These are phyloP conservation scores for Bubo blakistoni DNA, from an alignment of 2,113 vertebrate genomes.

Conservation along the genomic window DNA sequence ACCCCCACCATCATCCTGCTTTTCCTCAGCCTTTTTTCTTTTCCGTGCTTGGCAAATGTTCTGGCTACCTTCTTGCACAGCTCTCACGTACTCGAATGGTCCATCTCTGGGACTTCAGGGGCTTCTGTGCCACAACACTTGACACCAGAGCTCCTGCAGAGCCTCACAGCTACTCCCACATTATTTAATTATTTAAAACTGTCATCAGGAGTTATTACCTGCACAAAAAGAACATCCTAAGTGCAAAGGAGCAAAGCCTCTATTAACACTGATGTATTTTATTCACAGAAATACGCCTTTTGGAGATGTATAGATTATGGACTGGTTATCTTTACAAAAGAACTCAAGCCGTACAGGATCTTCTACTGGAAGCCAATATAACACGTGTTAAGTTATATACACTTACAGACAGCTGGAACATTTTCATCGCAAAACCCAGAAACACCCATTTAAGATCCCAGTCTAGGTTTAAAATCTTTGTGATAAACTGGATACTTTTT, in stretches of 20 bases:
- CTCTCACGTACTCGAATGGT: rapidly evolving
- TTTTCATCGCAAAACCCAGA: not conserved
- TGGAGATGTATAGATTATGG: not conserved
- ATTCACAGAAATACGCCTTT: not conserved
- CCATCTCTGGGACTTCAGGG: not conserved
- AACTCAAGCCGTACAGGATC: not conserved
- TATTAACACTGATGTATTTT: not conserved
- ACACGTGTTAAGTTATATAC: rapidly evolving
- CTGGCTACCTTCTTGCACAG: not conserved
- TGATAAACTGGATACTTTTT: not conserved
- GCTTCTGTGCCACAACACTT: not conserved
- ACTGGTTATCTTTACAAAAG: not conserved
- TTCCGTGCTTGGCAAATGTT: not conserved
- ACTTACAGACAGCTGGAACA: not conserved
- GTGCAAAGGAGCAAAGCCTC: not conserved
- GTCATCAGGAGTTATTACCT: not conserved
- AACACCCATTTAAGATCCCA: not conserved
- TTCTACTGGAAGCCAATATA: not conserved
- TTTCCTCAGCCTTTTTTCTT: not conserved
- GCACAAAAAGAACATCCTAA: not conserved
- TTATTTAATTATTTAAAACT: not conserved
- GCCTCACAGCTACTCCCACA: not conserved
- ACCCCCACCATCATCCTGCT: not conserved
- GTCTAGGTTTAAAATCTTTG: not conserved
- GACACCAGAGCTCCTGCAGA: not conserved